Evolutionary conservation across 2,888 invertebrate genomes (phyloP).

Genomic region (Neoascia interrupta): DNA sequence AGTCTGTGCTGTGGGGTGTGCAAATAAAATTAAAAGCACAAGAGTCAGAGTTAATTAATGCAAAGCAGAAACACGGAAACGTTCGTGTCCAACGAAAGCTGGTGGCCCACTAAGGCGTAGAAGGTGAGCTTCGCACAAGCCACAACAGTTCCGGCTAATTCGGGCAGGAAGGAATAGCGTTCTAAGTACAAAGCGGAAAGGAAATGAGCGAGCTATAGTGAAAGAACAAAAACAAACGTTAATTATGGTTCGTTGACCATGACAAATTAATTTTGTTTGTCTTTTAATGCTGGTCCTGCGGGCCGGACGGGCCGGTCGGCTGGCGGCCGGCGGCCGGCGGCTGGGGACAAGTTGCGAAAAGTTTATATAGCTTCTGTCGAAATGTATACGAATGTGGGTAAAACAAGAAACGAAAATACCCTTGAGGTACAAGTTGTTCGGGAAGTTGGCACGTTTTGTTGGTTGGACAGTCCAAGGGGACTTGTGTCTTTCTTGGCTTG

Average conservation of each 20-base stretch:
- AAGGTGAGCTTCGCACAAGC: slow-evolving; percentile 34
- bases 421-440: too few species aligned
- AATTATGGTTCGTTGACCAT: slow-evolving; percentile 67
- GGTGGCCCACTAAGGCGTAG: slow-evolving; percentile 23
- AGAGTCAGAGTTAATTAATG: slow-evolving; percentile 60
- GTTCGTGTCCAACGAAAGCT: slow-evolving; percentile 33
- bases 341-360: too few species aligned
- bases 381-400: too few species aligned
- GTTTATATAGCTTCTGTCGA: too few species aligned
- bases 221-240: slow-evolving; percentile 60
- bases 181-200: slow-evolving; percentile 9
- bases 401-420: too few species aligned
- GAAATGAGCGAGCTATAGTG: slow-evolving; percentile 25
- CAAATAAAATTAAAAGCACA: slow-evolving; percentile 60
- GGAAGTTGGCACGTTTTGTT: too few species aligned
- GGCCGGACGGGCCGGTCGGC: too few species aligned
- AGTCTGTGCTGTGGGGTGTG: slow-evolving; percentile 28
- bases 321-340: too few species aligned
- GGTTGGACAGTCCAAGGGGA: too few species aligned
- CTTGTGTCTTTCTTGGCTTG: too few species aligned
- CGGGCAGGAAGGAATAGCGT: slow-evolving; percentile 20
- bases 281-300: slow-evolving; percentile 24
- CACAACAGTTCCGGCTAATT: slow-evolving; percentile 43
- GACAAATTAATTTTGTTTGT: slow-evolving; percentile 64
- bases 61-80: slow-evolving; percentile 51